Conservation (phyloP, 1,140 invertebrate genomes). For the Conopomorpha cramerella region DNA sequence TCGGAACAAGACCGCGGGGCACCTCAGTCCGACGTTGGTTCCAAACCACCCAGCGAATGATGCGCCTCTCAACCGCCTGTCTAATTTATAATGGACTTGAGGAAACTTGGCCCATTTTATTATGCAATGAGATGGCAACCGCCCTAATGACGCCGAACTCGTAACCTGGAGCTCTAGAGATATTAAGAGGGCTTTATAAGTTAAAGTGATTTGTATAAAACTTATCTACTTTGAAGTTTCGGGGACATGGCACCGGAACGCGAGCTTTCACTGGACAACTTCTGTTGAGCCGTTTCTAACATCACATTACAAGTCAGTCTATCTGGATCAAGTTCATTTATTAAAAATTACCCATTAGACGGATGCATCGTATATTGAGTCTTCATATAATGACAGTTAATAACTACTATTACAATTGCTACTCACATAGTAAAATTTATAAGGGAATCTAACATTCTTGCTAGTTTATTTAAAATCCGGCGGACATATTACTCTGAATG, state of each 20-base stretch:
- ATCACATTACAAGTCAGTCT: no score
- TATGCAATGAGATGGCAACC: constrained; percentile 55
- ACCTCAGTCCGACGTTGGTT: no score
- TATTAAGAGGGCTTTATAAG: constrained; percentile 35
- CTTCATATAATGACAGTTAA: no score
- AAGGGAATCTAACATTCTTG: not conserved
- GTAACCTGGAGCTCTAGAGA: constrained; percentile 27
- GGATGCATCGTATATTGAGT: no score
- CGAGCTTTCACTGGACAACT: not conserved
- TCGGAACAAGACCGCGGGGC: no score
- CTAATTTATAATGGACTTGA: constrained; percentile 61
- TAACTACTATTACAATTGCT: not conserved
- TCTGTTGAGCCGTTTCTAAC: not conserved
- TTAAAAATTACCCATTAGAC: no score
- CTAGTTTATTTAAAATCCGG: not conserved
- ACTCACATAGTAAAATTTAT: not conserved
- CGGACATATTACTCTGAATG: not conserved
- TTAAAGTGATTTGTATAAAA: constrained; percentile 10
- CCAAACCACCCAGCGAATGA: no score
- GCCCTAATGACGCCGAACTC: constrained; percentile 50
- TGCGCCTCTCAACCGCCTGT: constrained; percentile 53
- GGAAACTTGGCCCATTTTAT: constrained; percentile 58
- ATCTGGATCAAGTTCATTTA: not conserved
- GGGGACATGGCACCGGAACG: not conserved
- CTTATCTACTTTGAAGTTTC: not conserved